A percentile compares a stretch with the other conserved stretches of the same genome.
Evolutionary conservation across 2,888 invertebrate species (phyloP).

Genomic region (Monopis laevigella): DNA sequence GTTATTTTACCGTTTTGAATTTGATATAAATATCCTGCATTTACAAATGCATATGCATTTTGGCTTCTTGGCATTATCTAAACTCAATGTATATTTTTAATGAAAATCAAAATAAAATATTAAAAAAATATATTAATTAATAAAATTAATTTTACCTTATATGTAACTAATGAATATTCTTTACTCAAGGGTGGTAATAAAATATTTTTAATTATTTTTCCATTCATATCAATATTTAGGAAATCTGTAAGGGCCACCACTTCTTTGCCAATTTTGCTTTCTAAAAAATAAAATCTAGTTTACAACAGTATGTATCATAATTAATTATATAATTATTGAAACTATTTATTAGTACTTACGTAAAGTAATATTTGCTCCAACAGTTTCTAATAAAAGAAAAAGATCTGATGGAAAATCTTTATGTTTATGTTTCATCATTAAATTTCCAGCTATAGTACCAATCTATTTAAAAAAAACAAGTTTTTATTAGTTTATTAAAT

Average conservation of each 20-base stretch:
- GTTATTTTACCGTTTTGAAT: conserved; percentile 45
- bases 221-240: conserved; percentile 44
- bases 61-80: conserved; percentile 79
- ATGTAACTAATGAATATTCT: conserved; percentile 62
- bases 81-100: conserved; percentile 16
- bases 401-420: conserved; percentile 77
- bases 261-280: conserved; percentile 22
- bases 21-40: conserved; percentile 75
- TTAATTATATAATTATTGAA: neutral
- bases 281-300: conserved; percentile 29
- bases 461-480: conserved; percentile 38
- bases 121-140: neutral
- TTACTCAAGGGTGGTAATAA: conserved; percentile 57
- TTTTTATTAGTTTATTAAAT: too few species aligned
- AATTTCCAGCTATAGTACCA: conserved; percentile 75
- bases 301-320: neutral
- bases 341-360: conserved; percentile 24
- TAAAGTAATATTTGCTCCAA: conserved; percentile 34
- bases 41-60: conserved; percentile 79
- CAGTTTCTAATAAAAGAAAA: conserved; percentile 57
- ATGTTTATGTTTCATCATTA: conserved; percentile 73
- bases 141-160: conserved; percentile 64
- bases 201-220: conserved; percentile 61
- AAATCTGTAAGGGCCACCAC: conserved; percentile 44
- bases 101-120: conserved; percentile 12